A percentile compares a stretch with the other conserved stretches of the same genome.
Evolutionary conservation across 2,797 vertebrate genomes (phyloP).

Genomic region (Graptemys geographica): DNA sequence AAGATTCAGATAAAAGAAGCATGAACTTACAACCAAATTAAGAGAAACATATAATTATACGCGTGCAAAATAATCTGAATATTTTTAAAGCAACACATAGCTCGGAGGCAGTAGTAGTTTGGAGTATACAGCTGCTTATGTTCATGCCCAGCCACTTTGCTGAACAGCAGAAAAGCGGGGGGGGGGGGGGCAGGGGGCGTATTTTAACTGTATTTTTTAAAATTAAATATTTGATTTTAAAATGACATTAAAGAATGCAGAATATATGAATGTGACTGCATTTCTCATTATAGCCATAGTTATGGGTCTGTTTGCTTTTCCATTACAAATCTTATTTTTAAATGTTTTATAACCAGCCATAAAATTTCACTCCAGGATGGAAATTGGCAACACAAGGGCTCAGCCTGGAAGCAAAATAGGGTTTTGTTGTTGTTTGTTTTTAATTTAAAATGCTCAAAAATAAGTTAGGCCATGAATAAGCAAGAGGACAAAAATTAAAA

Average conservation of each 20-base stretch:
- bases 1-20: conserved; percentile 26
- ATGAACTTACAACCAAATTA: conserved; percentile 54
- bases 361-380: not conserved
- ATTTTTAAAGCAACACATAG: conserved; percentile 28
- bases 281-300: not conserved
- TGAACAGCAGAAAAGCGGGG: not conserved
- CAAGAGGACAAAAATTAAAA: conserved; percentile 35
- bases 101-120: conserved; percentile 3
- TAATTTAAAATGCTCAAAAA: conserved; percentile 15
- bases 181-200: not conserved
- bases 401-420: not conserved
- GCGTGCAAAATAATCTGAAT: conserved; percentile 21
- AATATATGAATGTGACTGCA: not conserved
- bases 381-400: not conserved
- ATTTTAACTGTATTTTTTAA: not conserved
- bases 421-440: not conserved
- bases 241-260: not conserved
- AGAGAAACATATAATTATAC: conserved; percentile 57
- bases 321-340: not conserved
- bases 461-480: not conserved
- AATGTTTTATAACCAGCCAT: not conserved
- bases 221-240: not conserved
- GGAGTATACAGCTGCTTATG: not conserved
- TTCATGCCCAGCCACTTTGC: not conserved
- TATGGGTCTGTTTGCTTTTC: not conserved